Percentiles rank a stretch among this genome's conserved stretches.
phyloP scores from a whole-genome alignment of 2,888 invertebrate species.

The Chloroclystis v-ata region DNA sequence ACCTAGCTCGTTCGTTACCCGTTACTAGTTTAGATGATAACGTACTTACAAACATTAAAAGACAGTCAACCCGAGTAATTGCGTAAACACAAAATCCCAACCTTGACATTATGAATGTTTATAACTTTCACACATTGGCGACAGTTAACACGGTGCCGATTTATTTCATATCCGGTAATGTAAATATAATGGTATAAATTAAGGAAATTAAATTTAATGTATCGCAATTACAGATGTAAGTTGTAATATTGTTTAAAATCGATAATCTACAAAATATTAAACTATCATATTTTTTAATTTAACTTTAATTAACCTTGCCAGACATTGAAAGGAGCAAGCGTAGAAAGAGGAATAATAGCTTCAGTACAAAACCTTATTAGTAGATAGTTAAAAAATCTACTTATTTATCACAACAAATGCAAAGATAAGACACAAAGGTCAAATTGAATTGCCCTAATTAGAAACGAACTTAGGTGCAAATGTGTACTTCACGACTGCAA shows the following conservation, averaged over 20 bases:
- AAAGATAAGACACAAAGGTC: slow-evolving; percentile 11
- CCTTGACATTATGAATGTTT: slow-evolving; percentile 22
- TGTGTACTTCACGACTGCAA: slow-evolving; percentile 22
- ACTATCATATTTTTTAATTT: too few species aligned
- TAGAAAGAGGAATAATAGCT: too few species aligned
- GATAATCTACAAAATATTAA: background rate
- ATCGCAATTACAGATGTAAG: background rate
- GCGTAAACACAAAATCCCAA: slow-evolving; percentile 18
- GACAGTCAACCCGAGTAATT: slow-evolving; percentile 7
- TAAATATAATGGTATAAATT: slow-evolving; percentile 11
- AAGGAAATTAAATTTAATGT: slow-evolving; percentile 1
- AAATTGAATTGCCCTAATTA: slow-evolving; percentile 11
- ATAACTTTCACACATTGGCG: slow-evolving; percentile 9
- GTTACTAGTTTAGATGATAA: slow-evolving; percentile 31
- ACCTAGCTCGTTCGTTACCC: slow-evolving; percentile 41
- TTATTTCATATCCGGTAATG: slow-evolving; percentile 20
- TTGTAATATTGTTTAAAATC: background rate
- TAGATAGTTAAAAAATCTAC: too few species aligned
- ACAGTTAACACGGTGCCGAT: slow-evolving; percentile 12
- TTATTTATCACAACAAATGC: background rate
- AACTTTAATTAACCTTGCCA: too few species aligned
- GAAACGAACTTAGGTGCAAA: slow-evolving; percentile 19
- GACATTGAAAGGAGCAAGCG: too few species aligned
- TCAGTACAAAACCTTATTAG: too few species aligned
- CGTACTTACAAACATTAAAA: slow-evolving; percentile 23